Percentiles rank a stretch among this genome's conserved stretches.
phyloP scores from a whole-genome alignment of 1,140 invertebrate genomes.

The Drosophila serrata region DNA sequence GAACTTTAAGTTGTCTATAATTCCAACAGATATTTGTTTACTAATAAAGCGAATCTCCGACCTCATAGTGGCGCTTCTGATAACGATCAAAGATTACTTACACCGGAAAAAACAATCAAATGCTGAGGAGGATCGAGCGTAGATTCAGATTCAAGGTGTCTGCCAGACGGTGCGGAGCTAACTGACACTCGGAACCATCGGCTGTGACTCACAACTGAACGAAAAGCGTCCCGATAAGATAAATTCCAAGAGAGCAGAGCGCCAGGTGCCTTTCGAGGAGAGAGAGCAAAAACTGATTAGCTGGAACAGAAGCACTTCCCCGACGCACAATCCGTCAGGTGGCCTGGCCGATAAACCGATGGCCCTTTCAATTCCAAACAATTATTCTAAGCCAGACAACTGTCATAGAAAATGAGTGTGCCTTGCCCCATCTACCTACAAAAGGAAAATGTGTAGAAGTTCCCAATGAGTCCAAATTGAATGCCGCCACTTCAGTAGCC shows the following conservation, averaged over 20 bases:
- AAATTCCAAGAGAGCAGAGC: conserved; percentile 35
- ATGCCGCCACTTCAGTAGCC: not conserved
- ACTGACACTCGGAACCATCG: conserved; percentile 17
- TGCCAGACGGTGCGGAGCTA: conserved; percentile 14
- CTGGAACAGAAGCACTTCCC: not conserved
- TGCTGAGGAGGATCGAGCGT: conserved; percentile 6
- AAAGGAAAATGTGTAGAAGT: not conserved
- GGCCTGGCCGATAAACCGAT: conserved; percentile 6
- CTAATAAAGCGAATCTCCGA: not conserved
- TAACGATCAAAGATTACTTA: conserved; percentile 23
- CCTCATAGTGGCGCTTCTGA: not conserved
- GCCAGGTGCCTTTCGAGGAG: not conserved
- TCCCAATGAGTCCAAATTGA: not conserved
- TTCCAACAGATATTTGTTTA: not conserved
- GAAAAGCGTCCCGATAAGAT: conserved; percentile 28
- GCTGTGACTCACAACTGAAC: conserved; percentile 37
- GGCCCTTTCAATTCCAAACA: not conserved
- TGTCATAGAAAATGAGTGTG: not conserved
- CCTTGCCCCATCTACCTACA: not conserved
- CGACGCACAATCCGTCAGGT: not conserved
- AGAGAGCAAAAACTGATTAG: conserved; percentile 9
- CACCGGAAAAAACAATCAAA: conserved; percentile 31
- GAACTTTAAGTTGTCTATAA: not conserved
- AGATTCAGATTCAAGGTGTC: not conserved
- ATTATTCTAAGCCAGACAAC: not conserved